These are phyloP conservation scores for Pyrgus malvae DNA, from an alignment of 2,888 invertebrate species.

Conservation along the genomic window DNA sequence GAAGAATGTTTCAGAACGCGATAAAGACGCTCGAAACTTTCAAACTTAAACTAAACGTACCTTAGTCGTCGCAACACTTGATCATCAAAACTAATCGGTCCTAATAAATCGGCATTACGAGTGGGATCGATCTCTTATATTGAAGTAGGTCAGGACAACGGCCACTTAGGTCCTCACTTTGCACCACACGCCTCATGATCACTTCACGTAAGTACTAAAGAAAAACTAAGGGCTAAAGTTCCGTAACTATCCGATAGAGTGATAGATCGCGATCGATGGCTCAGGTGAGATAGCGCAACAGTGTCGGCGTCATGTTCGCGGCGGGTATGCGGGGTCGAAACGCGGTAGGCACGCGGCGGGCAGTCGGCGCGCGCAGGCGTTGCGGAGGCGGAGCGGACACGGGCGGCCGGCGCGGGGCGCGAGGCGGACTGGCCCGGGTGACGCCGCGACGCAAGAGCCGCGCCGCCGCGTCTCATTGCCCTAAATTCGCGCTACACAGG, in stretches of 20 bases:
- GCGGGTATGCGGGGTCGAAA: constrained; percentile 41
- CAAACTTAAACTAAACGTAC: constrained; percentile 24
- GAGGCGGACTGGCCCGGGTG: constrained; percentile 58
- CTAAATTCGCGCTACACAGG: constrained; percentile 71
- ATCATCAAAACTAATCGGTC: constrained; percentile 29
- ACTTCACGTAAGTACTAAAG: constrained; percentile 38
- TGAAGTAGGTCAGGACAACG: constrained; percentile 44
- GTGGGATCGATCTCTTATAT: constrained; percentile 39
- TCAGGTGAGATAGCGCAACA: constrained; percentile 51
- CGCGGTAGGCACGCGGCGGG: constrained; percentile 29
- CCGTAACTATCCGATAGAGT: constrained; percentile 8
- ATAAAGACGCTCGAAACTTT: background rate
- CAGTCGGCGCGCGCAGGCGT: constrained; percentile 35
- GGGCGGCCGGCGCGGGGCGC: constrained; percentile 64
- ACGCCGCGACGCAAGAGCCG: constrained; percentile 30
- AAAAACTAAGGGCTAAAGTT: too few relatives aligned
- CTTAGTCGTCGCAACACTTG: constrained; percentile 32
- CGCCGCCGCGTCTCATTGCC: constrained; percentile 63
- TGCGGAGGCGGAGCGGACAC: constrained; percentile 42
- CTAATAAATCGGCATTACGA: constrained; percentile 37
- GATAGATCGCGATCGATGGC: constrained; percentile 21
- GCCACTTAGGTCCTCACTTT: constrained; percentile 37
- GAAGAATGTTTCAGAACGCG: background rate
- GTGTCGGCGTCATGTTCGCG: constrained; percentile 53
- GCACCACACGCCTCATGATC: constrained; percentile 33